These are phyloP conservation scores for Coluber constrictor DNA, from an alignment of 2,797 vertebrate genomes.

Conservation along the genomic window DNA sequence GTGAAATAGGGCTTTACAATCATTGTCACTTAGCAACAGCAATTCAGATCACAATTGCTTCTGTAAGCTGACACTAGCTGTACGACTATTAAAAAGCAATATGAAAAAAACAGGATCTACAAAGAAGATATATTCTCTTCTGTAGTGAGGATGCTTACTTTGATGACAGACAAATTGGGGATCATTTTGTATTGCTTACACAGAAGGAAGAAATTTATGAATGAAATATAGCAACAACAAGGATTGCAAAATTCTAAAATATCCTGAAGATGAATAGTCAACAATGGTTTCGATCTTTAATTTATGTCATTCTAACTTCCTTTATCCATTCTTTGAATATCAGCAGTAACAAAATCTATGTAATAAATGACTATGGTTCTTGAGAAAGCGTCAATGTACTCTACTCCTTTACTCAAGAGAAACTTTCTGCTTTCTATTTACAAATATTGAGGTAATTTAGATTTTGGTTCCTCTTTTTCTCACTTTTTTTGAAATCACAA, in stretches of 20 bases:
- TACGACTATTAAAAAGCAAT: background rate
- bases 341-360: constrained; percentile 39
- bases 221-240: constrained; percentile 33
- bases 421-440: background rate
- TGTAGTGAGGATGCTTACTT: background rate
- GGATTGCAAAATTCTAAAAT: constrained; percentile 49
- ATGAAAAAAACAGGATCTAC: constrained; percentile 27
- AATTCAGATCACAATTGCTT: background rate
- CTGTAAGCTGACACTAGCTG: background rate
- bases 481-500: background rate
- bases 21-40: background rate
- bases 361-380: constrained; percentile 14
- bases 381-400: constrained; percentile 1
- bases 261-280: constrained; percentile 13
- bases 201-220: background rate
- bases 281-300: constrained; percentile 28
- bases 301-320: background rate
- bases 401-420: background rate
- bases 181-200: constrained; percentile 1
- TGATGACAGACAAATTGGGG: background rate
- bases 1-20: background rate
- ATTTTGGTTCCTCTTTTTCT: background rate
- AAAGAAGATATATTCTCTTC: constrained; percentile 10
- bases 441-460: background rate
- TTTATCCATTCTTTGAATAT: constrained; percentile 40